These are phyloP conservation scores for Dione vanillae DNA, from an alignment of 2,888 invertebrate genomes.

Conservation along the genomic window DNA sequence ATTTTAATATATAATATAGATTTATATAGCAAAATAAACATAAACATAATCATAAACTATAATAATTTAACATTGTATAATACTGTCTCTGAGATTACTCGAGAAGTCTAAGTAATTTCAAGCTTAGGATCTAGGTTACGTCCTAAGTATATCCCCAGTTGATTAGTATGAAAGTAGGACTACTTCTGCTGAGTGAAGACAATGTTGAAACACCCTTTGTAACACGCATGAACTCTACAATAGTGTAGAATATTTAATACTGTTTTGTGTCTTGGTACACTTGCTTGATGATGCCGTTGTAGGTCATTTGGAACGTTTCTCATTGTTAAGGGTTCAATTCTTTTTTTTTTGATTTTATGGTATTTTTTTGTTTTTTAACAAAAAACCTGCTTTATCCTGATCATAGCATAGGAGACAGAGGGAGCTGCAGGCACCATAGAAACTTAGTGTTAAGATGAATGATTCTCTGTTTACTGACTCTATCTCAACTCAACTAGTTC, in stretches of 20 bases:
- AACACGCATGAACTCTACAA: conserved; percentile 12
- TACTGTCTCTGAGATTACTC: background rate
- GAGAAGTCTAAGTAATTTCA: conserved; percentile 20
- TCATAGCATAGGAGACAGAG: no score
- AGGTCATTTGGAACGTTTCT: conserved; percentile 1
- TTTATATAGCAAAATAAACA: background rate
- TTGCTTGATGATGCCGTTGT: background rate
- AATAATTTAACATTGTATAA: background rate
- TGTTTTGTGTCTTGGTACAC: background rate
- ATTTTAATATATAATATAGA: no score
- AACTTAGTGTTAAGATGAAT: no score
- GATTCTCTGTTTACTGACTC: no score
- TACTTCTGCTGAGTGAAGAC: conserved; percentile 26
- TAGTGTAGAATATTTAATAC: conserved; percentile 8
- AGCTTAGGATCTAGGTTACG: conserved; percentile 39
- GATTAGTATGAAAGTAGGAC: conserved; percentile 39
- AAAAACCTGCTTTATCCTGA: no score
- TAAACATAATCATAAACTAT: background rate
- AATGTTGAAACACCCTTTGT: conserved; percentile 31
- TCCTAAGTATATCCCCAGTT: conserved; percentile 36
- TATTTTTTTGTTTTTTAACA: no score
- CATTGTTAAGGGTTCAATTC: background rate
- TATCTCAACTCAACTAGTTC: no score
- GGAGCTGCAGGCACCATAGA: no score
- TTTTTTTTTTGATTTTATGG: no score